Evolutionary conservation across 2,888 invertebrate species (phyloP).

Genomic region (Megalurothrips usitatus): DNA sequence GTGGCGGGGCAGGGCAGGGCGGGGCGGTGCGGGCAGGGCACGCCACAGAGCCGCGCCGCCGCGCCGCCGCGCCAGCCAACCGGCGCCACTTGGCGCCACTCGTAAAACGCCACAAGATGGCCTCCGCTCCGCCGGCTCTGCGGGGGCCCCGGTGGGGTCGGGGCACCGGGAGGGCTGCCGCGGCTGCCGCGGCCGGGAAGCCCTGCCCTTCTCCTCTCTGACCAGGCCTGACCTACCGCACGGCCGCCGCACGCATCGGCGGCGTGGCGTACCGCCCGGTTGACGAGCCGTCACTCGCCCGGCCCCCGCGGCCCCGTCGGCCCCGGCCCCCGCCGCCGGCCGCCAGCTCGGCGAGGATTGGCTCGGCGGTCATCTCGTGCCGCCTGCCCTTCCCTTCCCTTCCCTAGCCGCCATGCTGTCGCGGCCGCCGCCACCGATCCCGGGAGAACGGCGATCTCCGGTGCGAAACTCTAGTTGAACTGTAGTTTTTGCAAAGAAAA

Average conservation of each 20-base stretch:
- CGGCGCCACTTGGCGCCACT: not conserved
- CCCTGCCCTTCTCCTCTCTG: not conserved
- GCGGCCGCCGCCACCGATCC: no score
- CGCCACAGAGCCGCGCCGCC: not conserved
- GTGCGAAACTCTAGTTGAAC: no score
- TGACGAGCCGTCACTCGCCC: slow-evolving; percentile 1
- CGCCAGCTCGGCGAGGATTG: not conserved
- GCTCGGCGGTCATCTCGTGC: no score
- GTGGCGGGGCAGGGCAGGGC: not conserved
- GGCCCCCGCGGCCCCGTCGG: not conserved
- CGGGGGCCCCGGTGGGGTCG: not conserved
- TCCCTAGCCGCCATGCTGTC: no score
- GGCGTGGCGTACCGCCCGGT: not conserved
- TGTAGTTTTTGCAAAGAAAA: no score
- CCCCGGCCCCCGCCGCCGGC: not conserved
- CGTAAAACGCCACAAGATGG: not conserved
- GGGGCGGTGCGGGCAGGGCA: not conserved
- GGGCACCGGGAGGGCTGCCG: no score
- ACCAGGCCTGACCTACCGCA: not conserved
- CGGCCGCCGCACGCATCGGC: not conserved
- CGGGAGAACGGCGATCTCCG: no score
- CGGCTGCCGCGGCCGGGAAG: not conserved
- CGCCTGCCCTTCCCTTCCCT: not conserved
- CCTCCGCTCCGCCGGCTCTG: not conserved
- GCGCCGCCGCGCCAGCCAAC: not conserved